phyloP scores from a whole-genome alignment of 2,797 vertebrate species.

The Masticophis lateralis region DNA sequence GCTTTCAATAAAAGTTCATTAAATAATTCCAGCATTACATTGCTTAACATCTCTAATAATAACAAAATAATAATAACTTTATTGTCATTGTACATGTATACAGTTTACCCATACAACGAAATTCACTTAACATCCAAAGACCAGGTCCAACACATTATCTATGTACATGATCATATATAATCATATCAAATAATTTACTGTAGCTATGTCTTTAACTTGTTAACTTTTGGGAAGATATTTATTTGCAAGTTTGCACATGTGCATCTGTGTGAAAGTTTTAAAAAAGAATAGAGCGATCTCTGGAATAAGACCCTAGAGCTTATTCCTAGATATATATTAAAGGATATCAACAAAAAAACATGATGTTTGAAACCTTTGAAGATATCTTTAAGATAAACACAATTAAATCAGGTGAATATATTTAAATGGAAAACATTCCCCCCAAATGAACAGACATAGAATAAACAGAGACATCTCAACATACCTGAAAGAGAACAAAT shows the following conservation, averaged over 20 bases:
- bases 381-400: background rate
- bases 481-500: constrained; percentile 6
- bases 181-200: too few relatives aligned
- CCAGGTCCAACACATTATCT: background rate
- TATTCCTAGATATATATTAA: constrained; percentile 16
- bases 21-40: too few relatives aligned
- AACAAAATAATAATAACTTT: too few relatives aligned
- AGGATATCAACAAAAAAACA: background rate
- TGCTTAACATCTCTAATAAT: too few relatives aligned
- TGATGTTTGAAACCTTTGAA: background rate
- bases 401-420: constrained; percentile 3
- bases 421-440: constrained; percentile 4
- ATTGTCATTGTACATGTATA: too few relatives aligned
- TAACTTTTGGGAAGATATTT: background rate
- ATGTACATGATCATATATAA: too few relatives aligned
- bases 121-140: too few relatives aligned
- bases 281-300: background rate
- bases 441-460: background rate
- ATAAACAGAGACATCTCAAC: background rate
- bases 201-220: background rate
- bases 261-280: background rate
- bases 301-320: fast-evolving
- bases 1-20: too few relatives aligned
- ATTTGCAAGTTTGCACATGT: background rate
- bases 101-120: too few relatives aligned